Evolutionary conservation across 2,797 vertebrate species (phyloP).

Genomic region (Helicolenus hilgendorfi): DNA sequence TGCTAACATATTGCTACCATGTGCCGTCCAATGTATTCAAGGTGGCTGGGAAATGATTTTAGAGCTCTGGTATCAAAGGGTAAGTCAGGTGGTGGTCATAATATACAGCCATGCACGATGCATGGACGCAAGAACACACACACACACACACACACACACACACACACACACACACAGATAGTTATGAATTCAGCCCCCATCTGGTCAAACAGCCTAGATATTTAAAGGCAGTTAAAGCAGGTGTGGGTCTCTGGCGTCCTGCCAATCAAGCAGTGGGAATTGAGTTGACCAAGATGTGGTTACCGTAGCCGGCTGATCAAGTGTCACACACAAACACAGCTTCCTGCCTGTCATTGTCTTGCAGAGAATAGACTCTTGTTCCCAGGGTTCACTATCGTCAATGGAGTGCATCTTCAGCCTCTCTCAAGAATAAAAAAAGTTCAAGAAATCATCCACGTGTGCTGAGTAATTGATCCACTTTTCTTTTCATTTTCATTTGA

Average conservation of each 20-base stretch:
- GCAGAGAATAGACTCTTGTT: conserved; percentile 65
- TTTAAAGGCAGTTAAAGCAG: conserved; percentile 78
- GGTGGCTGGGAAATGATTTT: conserved; percentile 70
- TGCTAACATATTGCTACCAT: conserved; percentile 87
- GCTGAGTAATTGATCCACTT: conserved; percentile 39
- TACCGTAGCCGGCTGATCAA: conserved; percentile 72
- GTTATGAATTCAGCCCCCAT: conserved; percentile 67
- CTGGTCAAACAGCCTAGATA: conserved; percentile 47
- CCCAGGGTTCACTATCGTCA: conserved; percentile 57
- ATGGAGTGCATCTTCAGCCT: neutral
- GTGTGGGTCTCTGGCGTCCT: conserved; percentile 77
- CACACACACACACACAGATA: conserved; percentile 37
- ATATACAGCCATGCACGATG: conserved; percentile 39
- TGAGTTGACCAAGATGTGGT: conserved; percentile 50
- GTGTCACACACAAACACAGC: conserved; percentile 70
- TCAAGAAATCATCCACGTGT: conserved; percentile 2
- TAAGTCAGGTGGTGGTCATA: conserved; percentile 42
- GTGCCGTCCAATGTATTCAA: conserved; percentile 83
- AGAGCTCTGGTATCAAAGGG: conserved; percentile 83
- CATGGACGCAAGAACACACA: conserved; percentile 1
- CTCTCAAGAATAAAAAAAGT: neutral
- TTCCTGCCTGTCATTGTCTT: conserved; percentile 67
- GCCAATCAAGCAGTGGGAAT: conserved; percentile 74
- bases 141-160: conserved; percentile 22
- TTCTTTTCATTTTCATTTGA: conserved; percentile 26